A percentile compares a stretch with the other conserved stretches of the same genome.
Conservation (phyloP, 2,888 invertebrate genomes). For the Cryptocephalus moraei region DNA sequence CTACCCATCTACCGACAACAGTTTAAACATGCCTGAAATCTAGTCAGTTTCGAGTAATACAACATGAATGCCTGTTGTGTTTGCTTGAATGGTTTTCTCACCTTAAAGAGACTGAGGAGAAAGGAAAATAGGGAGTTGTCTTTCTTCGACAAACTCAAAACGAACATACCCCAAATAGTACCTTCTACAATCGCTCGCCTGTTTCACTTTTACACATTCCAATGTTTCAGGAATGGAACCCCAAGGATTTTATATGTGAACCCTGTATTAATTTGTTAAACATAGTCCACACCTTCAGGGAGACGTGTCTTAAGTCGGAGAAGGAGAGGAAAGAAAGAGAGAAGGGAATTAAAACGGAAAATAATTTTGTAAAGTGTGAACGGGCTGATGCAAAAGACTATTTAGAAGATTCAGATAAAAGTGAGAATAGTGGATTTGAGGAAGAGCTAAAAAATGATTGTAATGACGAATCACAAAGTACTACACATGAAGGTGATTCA, state of each 20-base stretch:
- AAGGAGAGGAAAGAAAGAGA: slow-evolving; percentile 9
- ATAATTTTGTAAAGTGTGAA: slow-evolving; percentile 1
- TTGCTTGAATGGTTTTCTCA: slow-evolving; percentile 15
- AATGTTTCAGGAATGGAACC: slow-evolving; percentile 16
- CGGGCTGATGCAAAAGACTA: neutral
- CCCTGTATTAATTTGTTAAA: slow-evolving; percentile 18
- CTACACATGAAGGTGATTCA: neutral
- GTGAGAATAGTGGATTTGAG: neutral
- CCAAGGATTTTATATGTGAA: slow-evolving; percentile 16
- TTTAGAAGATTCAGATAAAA: neutral
- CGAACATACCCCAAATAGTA: slow-evolving; percentile 18
- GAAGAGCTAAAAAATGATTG: neutral
- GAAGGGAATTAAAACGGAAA: slow-evolving; percentile 1
- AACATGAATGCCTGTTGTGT: slow-evolving; percentile 13
- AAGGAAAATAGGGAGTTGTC: slow-evolving; percentile 14
- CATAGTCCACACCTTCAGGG: slow-evolving; percentile 17
- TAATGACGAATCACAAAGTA: neutral
- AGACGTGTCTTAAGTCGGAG: slow-evolving; percentile 20
- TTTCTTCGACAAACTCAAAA: slow-evolving; percentile 13
- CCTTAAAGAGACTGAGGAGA: slow-evolving; percentile 12
- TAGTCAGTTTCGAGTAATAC: neutral
- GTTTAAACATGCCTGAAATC: no score
- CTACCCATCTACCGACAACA: no score
- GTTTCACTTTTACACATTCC: neutral
- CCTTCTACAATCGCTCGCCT: slow-evolving; percentile 3